Evolutionary conservation across 2,113 vertebrate species (phyloP).

Genomic region (Ahaetulla prasina): DNA sequence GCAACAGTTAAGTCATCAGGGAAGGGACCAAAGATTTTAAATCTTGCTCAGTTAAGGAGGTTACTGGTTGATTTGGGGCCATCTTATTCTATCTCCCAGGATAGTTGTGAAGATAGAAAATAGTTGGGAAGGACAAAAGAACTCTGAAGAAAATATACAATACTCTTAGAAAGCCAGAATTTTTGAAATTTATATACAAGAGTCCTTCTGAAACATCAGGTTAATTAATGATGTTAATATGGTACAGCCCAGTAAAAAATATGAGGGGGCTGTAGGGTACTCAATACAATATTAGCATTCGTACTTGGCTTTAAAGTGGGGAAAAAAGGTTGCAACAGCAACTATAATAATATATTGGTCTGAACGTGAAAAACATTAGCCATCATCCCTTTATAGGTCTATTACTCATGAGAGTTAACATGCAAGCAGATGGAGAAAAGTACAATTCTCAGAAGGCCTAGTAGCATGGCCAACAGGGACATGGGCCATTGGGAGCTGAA

Average conservation of each 20-base stretch:
- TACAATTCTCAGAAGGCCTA: background rate
- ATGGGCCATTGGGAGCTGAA: background rate
- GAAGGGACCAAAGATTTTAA: background rate
- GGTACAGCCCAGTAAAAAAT: background rate
- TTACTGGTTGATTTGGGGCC: background rate
- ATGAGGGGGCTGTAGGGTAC: background rate
- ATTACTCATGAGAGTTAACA: background rate
- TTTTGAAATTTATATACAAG: background rate
- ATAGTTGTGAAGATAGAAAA: background rate
- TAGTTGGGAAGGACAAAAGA: background rate
- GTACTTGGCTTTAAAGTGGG: background rate
- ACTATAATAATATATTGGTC: background rate
- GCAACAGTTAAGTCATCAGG: no score
- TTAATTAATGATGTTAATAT: background rate
- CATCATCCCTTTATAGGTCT: background rate
- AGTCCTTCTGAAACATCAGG: background rate
- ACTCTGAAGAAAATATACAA: background rate
- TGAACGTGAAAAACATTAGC: background rate
- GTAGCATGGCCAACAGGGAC: background rate
- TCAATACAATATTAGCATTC: background rate
- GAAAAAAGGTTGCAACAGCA: background rate
- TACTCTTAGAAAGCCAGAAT: background rate
- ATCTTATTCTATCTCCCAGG: background rate
- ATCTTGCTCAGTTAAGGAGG: background rate
- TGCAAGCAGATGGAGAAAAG: background rate